These are phyloP conservation scores for Panzeria rudis DNA, from an alignment of 2,888 invertebrate species.

Conservation along the genomic window DNA sequence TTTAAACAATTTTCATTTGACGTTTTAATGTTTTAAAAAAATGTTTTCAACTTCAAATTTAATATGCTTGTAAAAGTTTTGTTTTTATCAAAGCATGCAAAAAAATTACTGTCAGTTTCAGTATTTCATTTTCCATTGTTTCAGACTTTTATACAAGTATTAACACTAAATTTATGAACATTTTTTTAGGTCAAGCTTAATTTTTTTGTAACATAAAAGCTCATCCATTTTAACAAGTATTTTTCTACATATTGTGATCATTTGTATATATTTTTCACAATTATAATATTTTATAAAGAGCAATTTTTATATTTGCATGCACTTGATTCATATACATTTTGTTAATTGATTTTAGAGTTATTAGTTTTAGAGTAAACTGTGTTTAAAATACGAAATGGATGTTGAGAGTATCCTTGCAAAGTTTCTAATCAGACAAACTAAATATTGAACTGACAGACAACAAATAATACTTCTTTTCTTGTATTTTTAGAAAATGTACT, in stretches of 20 bases:
- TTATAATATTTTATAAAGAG: neutral
- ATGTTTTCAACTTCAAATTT: neutral
- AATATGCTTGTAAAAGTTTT: neutral
- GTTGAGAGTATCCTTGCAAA: too few relatives aligned
- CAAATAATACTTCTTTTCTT: too few relatives aligned
- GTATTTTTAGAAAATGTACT: too few relatives aligned
- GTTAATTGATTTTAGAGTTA: constrained; percentile 7
- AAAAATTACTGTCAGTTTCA: constrained; percentile 8
- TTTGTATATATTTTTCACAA: too few relatives aligned
- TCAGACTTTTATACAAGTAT: neutral
- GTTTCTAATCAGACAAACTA: too few relatives aligned
- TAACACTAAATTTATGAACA: neutral
- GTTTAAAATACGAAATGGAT: too few relatives aligned
- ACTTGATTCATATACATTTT: neutral
- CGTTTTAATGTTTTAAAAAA: neutral
- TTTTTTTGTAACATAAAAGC: neutral
- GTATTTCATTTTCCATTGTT: neutral
- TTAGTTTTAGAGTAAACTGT: neutral
- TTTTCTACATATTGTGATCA: neutral
- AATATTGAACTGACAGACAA: too few relatives aligned
- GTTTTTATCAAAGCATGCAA: neutral
- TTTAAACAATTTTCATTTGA: neutral
- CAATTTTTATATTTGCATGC: neutral
- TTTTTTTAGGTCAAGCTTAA: neutral
- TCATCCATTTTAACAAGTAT: neutral